Conservation (phyloP, 2,113 vertebrate genomes). For the Bubo blakistoni region DNA sequence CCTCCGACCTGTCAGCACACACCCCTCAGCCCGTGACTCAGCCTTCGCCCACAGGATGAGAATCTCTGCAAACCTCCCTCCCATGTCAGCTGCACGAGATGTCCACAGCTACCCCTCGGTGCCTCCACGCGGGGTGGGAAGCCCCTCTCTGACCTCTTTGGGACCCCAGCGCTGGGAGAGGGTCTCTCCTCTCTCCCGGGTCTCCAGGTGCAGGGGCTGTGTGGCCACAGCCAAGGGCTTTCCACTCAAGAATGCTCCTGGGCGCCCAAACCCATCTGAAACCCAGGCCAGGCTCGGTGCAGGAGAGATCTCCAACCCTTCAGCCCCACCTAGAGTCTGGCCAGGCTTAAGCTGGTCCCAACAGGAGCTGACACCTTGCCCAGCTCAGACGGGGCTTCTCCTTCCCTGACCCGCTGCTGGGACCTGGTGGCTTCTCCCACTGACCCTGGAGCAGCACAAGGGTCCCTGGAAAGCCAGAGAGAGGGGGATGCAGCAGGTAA, state of each 20-base stretch:
- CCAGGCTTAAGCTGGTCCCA: neutral
- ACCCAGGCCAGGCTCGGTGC: neutral
- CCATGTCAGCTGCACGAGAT: neutral
- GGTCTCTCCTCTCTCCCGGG: neutral
- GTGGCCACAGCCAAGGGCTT: neutral
- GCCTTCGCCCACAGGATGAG: constrained; percentile 26
- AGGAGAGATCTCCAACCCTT: neutral
- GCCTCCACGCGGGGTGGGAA: neutral
- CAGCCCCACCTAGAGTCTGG: constrained; percentile 58
- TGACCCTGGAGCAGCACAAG: neutral
- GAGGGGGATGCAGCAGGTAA: neutral
- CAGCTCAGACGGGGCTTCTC: neutral
- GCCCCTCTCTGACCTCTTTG: neutral
- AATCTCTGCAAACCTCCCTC: neutral
- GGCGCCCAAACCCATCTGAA: neutral
- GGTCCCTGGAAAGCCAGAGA: neutral
- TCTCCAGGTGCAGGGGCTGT: neutral
- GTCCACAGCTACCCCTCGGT: neutral
- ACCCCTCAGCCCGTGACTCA: constrained; percentile 28
- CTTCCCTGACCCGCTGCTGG: neutral
- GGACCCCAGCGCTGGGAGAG: neutral
- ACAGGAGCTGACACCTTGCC: neutral
- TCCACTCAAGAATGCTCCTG: neutral
- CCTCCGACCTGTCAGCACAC: neutral
- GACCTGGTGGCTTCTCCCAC: neutral